phyloP scores from a whole-genome alignment of 2,888 invertebrate species.

The Onchidella celtica region DNA sequence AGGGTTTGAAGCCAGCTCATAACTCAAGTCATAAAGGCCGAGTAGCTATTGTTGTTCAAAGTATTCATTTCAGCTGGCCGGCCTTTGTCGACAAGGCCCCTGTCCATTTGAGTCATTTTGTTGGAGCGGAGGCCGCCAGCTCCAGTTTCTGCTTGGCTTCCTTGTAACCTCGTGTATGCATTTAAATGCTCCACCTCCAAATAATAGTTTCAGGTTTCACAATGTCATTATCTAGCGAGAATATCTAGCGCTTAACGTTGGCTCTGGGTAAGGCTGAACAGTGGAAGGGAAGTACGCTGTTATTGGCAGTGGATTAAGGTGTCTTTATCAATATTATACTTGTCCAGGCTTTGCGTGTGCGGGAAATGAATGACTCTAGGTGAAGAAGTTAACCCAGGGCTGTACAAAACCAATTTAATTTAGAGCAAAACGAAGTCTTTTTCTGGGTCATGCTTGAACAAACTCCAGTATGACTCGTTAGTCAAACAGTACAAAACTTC shows the following conservation, averaged over 20 bases:
- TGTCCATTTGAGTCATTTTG: background rate
- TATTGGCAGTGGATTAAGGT: no score
- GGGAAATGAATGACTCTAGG: no score
- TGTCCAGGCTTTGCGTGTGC: no score
- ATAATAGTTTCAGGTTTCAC: background rate
- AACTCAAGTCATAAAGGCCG: background rate
- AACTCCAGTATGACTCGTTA: no score
- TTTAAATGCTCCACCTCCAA: background rate
- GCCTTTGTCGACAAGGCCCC: background rate
- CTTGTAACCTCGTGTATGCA: background rate
- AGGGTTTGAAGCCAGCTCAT: background rate
- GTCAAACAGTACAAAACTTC: no score
- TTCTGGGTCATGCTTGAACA: no score
- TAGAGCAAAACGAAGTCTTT: no score
- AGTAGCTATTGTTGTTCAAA: background rate
- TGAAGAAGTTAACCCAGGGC: no score
- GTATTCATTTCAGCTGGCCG: background rate
- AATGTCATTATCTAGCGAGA: background rate
- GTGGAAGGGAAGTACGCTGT: no score
- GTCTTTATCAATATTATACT: no score
- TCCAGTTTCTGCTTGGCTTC: background rate
- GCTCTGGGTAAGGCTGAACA: no score
- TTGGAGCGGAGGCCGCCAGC: background rate
- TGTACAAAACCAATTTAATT: no score
- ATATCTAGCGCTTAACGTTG: background rate